Base-by-base conservation (phyloP, 1,140 invertebrate genomes). In the Neodiprion virginianus region DNA sequence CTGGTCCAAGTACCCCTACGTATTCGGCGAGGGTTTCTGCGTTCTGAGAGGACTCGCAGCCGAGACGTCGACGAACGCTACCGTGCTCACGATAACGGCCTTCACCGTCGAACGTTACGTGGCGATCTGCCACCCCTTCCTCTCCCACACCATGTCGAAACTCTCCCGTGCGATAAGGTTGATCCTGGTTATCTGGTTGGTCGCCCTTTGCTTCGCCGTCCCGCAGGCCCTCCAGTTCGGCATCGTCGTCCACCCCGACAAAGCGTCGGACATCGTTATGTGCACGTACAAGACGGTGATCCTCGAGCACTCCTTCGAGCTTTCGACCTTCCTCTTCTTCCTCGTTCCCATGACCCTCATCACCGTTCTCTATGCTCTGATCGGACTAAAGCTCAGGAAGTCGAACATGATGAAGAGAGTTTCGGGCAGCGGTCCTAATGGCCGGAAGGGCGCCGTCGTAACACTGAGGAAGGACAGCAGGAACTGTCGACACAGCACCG, bases 71-170 rank as follows among this genome's bases (percentile, higher is more conserved):
- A 93, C 94, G 5, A 96, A 97, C 85, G 96, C 96, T 0, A 97
- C 96, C 0, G 94, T 98, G 0, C 88, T 98, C n/a, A 98, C 96
- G 1, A 98, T 98, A 76, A 96, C 96, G 1, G 93, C 93, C 11
- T 96, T 96, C 86, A 96, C 95, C 1, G 90, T 95, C 3, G 96
- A 97, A 85, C 88, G 96, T 12, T 96, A 95, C 83, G 89, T 96
- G n/a, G 95, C 94, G 68, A 95, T 96, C 74, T 95, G 94, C 81
- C 93, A 95, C 86, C 95, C 95, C 7, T 91, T 96, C 78, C 88
- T 91, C 79, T 91, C 92, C 1, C 91, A 92, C 78, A 89, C 86
- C 12, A 85, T 89, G 73, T 87, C 85, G 40, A 68, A 83, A 74
- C 81, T 90, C 50, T 87, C 88, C 7, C 82, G 91, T 23, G 90